Conservation (phyloP, 2,888 invertebrate genomes). For the Latrodectus elegans region DNA sequence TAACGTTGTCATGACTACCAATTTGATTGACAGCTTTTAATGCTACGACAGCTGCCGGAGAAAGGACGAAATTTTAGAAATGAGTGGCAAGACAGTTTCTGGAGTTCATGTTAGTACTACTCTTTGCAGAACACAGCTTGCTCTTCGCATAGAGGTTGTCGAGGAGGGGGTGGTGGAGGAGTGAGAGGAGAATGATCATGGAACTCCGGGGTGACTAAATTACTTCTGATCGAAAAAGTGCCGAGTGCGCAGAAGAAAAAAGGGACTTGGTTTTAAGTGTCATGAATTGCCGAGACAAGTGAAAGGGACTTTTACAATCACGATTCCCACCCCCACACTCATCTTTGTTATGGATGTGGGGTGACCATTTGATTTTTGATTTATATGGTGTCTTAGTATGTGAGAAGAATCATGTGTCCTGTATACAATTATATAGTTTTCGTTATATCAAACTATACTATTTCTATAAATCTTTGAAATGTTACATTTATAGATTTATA, state of each 20-base stretch:
- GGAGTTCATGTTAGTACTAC: not conserved
- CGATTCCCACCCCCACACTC: not conserved
- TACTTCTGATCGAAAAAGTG: slow-evolving; percentile 30
- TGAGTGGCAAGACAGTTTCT: slow-evolving; percentile 28
- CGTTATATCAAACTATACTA: no score
- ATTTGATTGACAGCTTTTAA: slow-evolving; percentile 54
- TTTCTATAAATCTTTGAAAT: no score
- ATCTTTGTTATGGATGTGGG: no score
- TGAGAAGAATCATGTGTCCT: no score
- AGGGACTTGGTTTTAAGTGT: slow-evolving; percentile 10
- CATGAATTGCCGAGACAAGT: not conserved
- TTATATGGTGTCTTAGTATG: no score
- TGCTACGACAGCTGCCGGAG: slow-evolving; percentile 45
- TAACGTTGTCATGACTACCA: slow-evolving; percentile 27
- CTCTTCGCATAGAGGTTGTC: not conserved
- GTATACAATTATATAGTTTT: no score
- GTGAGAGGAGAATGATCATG: slow-evolving; percentile 8
- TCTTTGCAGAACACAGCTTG: not conserved
- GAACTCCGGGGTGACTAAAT: slow-evolving; percentile 24
- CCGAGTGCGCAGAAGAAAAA: slow-evolving; percentile 4
- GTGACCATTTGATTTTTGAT: no score
- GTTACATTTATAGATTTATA: no score
- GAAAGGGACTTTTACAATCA: not conserved
- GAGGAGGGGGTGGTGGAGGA: slow-evolving; percentile 7
- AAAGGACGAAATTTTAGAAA: slow-evolving; percentile 35